phyloP scores from a whole-genome alignment of 1,140 invertebrate species.

The Bradynema listronoti region DNA sequence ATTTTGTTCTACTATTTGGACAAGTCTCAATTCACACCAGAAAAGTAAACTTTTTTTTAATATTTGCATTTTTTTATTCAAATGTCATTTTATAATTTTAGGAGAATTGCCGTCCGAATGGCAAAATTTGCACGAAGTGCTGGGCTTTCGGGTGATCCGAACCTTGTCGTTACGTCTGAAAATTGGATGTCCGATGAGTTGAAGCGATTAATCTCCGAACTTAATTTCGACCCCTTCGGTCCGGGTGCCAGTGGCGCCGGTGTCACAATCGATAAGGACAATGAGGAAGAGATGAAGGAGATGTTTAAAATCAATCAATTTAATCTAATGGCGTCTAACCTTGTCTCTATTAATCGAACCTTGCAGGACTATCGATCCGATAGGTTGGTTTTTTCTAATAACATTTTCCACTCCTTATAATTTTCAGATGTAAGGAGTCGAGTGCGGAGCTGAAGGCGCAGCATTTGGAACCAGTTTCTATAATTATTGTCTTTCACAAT shows the following conservation, averaged over 20 bases:
- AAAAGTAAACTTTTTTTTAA: constrained; percentile 18
- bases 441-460: neutral
- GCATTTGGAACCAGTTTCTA: constrained; percentile 66
- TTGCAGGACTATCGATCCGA: constrained; percentile 33
- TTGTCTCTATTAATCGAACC: constrained; percentile 33
- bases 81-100: constrained; percentile 7
- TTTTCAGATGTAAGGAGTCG: constrained; percentile 14
- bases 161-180: constrained; percentile 10
- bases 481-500: constrained; percentile 85
- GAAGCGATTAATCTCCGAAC: constrained; percentile 11
- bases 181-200: constrained; percentile 8
- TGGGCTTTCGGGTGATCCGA: constrained; percentile 10
- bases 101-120: neutral
- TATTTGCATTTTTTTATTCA: constrained; percentile 3
- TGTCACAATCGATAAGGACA: constrained; percentile 24
- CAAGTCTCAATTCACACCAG: constrained; percentile 6
- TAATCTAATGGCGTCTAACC: constrained; percentile 38
- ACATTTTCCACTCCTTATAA: constrained; percentile 4
- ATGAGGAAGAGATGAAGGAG: constrained; percentile 33
- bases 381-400: constrained; percentile 20
- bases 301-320: constrained; percentile 41
- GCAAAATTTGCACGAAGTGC: constrained; percentile 21
- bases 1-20: constrained; percentile 36
- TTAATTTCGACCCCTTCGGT: constrained; percentile 29
- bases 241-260: constrained; percentile 23